Evolutionary conservation across 2,888 invertebrate genomes (phyloP), one percentile per base, ranked within the genome.

Genomic region (Glaucopsyche alexis): DNA sequence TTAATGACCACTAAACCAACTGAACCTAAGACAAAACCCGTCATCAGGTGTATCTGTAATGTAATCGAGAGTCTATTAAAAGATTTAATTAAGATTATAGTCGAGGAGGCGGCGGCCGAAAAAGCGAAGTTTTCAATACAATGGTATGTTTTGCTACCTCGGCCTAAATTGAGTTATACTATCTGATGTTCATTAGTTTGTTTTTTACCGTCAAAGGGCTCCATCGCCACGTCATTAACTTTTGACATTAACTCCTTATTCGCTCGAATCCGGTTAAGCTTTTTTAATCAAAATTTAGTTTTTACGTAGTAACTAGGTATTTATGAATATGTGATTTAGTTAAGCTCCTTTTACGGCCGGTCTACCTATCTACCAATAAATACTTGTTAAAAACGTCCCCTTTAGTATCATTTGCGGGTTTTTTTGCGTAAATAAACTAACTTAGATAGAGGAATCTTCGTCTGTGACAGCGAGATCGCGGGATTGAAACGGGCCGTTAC

Each of bases 141-240:
- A 69, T 29, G 69, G 29, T 8, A 49, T 49, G 69, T 69, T 49
- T 29, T 49, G 69, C 69, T 69, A 49, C 67, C 67, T 45, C 78
- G 79, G 75, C 75, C 79, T 78, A 83, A 84, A 84, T 84, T 84
- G 82, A 84, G 84, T 84, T 84, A 84, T 83, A 82, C 78, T 75
- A 74, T 69, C 69, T 74, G 78, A 80, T 81, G 80, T 75, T 75
- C 73, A 75, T 78, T 72, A 74, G 29, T 60, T 29, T 74, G 78
- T 84, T 84, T 84, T 83, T 82, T 80, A 72, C 73, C 40, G 73
- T 66, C 74, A 72, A 75, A 72, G 75, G 80, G 77, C 78, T 78
- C 79, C 78, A 80, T 77, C 74, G 79, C 77, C 72, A 71, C 74
- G 80, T 79, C 80, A 77, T 80, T 76, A 78, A 66, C 77, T 78